Conservation (phyloP, 2,113 vertebrate genomes). For the Cinclus cinclus region DNA sequence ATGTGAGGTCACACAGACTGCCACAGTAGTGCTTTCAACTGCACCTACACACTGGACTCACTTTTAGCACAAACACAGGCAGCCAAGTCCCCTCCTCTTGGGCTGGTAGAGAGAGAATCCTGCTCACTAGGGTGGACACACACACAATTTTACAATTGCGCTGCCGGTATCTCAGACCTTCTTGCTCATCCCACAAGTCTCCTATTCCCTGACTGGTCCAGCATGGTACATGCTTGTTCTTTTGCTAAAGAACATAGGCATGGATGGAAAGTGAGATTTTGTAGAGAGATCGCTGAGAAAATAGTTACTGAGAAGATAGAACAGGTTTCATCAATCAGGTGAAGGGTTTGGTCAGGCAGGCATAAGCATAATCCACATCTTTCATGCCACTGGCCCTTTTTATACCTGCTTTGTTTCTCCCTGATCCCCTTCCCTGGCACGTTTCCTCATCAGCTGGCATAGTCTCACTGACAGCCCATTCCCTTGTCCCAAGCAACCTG, state of each 20-base stretch:
- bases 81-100: not conserved
- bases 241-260: not conserved
- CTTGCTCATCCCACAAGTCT: fast-evolving
- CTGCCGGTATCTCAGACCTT: not conserved
- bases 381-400: not conserved
- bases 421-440: not conserved
- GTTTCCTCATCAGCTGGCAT: not conserved
- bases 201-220: not conserved
- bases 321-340: not conserved
- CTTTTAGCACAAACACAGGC: not conserved
- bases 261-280: not conserved
- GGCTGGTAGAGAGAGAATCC: not conserved
- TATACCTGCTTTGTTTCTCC: fast-evolving
- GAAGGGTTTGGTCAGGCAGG: fast-evolving
- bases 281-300: not conserved
- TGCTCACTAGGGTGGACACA: not conserved
- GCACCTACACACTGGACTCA: fast-evolving
- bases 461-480: not conserved
- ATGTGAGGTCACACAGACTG: not conserved
- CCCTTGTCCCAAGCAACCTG: not conserved
- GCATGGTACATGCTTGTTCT: fast-evolving
- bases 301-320: not conserved
- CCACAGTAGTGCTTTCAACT: not conserved
- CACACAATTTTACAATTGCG: too few species aligned
- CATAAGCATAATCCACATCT: not conserved